These are phyloP conservation scores for Drosophila hydei DNA, from an alignment of 1,140 invertebrate species.

Conservation along the genomic window DNA sequence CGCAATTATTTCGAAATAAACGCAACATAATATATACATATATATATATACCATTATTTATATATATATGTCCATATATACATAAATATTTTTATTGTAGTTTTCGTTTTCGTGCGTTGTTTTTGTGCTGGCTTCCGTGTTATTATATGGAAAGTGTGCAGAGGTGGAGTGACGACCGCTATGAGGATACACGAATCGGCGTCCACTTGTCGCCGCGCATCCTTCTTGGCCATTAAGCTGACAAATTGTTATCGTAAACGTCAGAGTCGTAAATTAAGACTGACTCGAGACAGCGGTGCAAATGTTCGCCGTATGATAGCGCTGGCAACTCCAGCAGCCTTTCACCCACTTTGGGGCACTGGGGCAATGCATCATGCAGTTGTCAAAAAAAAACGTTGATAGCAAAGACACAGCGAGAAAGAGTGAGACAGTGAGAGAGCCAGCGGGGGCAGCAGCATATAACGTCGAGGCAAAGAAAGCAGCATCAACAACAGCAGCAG, in stretches of 20 bases:
- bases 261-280: constrained; percentile 76
- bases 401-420: not conserved
- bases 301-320: not conserved
- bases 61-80: too few species aligned
- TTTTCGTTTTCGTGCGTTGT: constrained; percentile 22
- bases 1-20: constrained; percentile 36
- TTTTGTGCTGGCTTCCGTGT: constrained; percentile 54
- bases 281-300: constrained; percentile 27
- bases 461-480: constrained; percentile 54
- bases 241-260: constrained; percentile 77
- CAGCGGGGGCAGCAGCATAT: constrained; percentile 1
- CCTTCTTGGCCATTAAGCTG: constrained; percentile 76
- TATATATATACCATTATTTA: too few species aligned
- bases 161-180: not conserved
- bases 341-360: constrained; percentile 76
- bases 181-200: constrained; percentile 2
- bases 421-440: not conserved
- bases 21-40: constrained; percentile 22
- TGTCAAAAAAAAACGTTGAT: constrained; percentile 63
- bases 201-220: constrained; percentile 55
- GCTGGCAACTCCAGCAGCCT: constrained; percentile 45
- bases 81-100: constrained; percentile 12
- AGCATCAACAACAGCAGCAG: not conserved
- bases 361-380: constrained; percentile 79
- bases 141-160: constrained; percentile 11